phyloP scores from a whole-genome alignment of 1,140 invertebrate genomes.

The Cryptotermes secundus region DNA sequence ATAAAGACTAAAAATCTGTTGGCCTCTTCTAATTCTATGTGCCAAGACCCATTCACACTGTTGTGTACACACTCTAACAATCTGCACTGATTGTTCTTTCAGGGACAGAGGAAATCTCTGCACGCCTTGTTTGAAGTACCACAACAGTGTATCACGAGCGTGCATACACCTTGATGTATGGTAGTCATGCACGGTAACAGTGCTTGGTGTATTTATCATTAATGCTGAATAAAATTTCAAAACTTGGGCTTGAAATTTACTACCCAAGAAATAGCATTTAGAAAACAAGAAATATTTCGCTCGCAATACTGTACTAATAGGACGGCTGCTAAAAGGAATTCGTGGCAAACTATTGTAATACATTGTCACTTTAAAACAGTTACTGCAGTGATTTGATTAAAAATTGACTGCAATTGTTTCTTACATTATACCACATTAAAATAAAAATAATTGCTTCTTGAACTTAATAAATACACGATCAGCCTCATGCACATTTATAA shows the following conservation, averaged over 20 bases:
- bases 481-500: too few species aligned
- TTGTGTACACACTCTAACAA: conserved; percentile 54
- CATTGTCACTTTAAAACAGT: not conserved
- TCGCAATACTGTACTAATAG: not conserved
- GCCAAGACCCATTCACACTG: conserved; percentile 65
- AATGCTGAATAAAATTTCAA: not conserved
- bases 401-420: not conserved
- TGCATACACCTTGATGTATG: not conserved
- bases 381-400: not conserved
- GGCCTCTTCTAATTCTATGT: conserved; percentile 57
- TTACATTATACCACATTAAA: not conserved
- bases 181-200: not conserved
- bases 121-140: not conserved
- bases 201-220: not conserved
- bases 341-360: not conserved
- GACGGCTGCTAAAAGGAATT: not conserved
- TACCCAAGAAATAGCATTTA: not conserved
- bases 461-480: too few species aligned
- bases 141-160: not conserved
- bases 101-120: conserved; percentile 29
- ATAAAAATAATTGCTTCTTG: too few species aligned
- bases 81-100: conserved; percentile 49
- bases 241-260: not conserved
- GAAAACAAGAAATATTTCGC: not conserved
- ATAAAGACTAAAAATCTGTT: conserved; percentile 63